A percentile compares a stretch with the other conserved stretches of the same genome.
These are phyloP conservation scores for Hirundichthys speculiger DNA, from an alignment of 2,113 vertebrate species.

Conservation along the genomic window DNA sequence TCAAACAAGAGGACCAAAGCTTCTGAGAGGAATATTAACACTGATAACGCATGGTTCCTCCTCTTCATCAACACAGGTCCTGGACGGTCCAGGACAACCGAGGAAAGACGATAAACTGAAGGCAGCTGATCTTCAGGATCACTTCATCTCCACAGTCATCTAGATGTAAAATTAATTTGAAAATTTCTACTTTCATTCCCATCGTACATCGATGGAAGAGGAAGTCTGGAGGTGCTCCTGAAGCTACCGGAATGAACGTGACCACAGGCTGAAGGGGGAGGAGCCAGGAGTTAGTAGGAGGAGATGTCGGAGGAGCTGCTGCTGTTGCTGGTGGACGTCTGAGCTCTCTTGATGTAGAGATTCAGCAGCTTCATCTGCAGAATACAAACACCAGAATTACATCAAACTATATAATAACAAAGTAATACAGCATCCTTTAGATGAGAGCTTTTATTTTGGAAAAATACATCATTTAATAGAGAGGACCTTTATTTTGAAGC, in stretches of 20 bases:
- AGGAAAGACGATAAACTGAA: background rate
- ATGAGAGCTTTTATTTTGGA: too few relatives aligned
- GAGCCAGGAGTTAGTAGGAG: slow-evolving; percentile 82
- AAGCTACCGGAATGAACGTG: background rate
- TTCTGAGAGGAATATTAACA: slow-evolving; percentile 78
- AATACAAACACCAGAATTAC: background rate
- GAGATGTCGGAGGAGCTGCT: slow-evolving; percentile 97
- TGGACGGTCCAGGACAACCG: background rate
- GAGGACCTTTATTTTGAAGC: too few relatives aligned
- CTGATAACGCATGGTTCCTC: slow-evolving; percentile 81
- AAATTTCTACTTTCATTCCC: background rate
- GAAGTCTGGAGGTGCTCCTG: slow-evolving; percentile 44
- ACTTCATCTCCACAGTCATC: too few relatives aligned
- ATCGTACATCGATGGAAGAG: background rate
- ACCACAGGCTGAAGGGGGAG: background rate
- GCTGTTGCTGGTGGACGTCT: slow-evolving; percentile 97
- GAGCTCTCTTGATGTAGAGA: slow-evolving; percentile 96
- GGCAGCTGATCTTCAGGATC: too few relatives aligned
- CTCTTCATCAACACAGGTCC: background rate
- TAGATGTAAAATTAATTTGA: too few relatives aligned
- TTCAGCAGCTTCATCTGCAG: slow-evolving; percentile 96
- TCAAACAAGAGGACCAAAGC: slow-evolving; percentile 28
- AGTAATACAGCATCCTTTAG: too few relatives aligned
- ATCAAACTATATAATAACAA: background rate
- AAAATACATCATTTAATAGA: too few relatives aligned